Evolutionary conservation across 2,797 vertebrate species (phyloP).

Genomic region (Acanthornis magna): DNA sequence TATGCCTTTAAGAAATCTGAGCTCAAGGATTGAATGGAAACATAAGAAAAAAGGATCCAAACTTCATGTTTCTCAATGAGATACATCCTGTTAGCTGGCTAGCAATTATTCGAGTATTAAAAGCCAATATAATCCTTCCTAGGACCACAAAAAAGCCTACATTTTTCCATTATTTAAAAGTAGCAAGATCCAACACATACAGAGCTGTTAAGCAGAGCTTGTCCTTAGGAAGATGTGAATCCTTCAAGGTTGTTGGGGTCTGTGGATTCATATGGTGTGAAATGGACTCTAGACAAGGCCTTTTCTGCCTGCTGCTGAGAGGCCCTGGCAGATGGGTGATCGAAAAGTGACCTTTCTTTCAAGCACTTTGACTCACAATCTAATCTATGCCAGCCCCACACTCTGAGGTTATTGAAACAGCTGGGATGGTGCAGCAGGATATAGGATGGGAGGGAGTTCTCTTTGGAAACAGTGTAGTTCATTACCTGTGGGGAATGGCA

Average conservation of each 20-base stretch:
- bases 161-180: neutral
- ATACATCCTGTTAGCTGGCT: neutral
- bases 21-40: neutral
- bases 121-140: neutral
- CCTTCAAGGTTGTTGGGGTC: neutral
- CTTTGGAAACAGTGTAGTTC: neutral
- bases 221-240: neutral
- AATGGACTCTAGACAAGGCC: neutral
- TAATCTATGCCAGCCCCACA: neutral
- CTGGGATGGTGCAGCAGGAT: neutral
- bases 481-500: neutral
- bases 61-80: neutral
- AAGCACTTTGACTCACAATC: neutral
- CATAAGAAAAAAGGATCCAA: neutral
- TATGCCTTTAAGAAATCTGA: neutral
- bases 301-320: neutral
- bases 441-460: neutral
- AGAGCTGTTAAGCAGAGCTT: neutral
- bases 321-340: fast-evolving
- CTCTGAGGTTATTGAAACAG: neutral
- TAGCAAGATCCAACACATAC: neutral
- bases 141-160: neutral
- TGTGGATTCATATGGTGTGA: neutral
- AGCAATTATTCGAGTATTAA: neutral
- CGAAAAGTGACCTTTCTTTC: neutral